Evolutionary conservation across 2,888 invertebrate genomes (phyloP).

Genomic region (Allolobophora icterica): DNA sequence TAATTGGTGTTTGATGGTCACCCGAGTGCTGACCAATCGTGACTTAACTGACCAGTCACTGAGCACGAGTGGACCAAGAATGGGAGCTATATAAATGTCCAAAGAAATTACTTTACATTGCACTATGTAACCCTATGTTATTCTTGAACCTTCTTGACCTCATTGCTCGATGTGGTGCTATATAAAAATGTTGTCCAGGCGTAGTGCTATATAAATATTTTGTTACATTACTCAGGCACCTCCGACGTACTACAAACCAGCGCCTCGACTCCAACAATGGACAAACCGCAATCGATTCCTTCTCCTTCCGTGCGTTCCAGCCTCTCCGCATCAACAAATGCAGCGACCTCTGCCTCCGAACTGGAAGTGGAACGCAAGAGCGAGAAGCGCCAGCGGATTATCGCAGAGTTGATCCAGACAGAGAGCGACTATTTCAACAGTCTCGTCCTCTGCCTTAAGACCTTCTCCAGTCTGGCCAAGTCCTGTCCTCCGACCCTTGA

Average conservation of each 20-base stretch:
- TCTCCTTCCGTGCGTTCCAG: background rate
- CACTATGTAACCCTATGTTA: no score
- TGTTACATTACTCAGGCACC: background rate
- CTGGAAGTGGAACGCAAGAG: background rate
- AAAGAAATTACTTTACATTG: no score
- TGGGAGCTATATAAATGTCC: no score
- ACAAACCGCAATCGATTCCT: background rate
- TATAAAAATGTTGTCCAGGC: background rate
- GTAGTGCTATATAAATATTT: no score
- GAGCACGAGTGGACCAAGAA: no score
- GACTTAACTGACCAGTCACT: no score
- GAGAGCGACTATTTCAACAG: slow-evolving; percentile 70
- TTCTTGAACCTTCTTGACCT: no score
- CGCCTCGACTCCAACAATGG: background rate
- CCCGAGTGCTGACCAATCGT: no score
- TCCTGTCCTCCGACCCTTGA: slow-evolving; percentile 61
- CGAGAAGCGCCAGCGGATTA: slow-evolving; percentile 20
- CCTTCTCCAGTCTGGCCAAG: slow-evolving; percentile 60
- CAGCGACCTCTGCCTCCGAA: background rate
- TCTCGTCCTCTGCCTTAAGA: slow-evolving; percentile 69
- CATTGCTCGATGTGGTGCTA: no score
- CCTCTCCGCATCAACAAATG: background rate
- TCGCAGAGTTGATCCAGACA: slow-evolving; percentile 70
- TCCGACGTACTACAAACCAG: background rate
- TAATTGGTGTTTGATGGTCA: no score